Evolutionary conservation across 2,888 invertebrate genomes (phyloP).

Genomic region (Cheilosia pagana): DNA sequence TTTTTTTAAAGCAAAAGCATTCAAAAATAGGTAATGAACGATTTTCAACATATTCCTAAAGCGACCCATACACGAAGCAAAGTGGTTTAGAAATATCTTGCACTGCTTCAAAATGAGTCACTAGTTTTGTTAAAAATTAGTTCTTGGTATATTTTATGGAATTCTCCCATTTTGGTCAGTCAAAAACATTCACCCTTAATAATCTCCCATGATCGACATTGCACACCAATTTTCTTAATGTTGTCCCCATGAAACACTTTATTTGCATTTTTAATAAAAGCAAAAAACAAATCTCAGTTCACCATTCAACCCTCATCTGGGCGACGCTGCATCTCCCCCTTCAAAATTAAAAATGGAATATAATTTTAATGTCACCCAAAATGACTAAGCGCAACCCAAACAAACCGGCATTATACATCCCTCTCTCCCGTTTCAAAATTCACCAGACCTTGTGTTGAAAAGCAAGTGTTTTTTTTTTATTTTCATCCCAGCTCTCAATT

Average conservation of each 20-base stretch:
- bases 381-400: slow-evolving; percentile 42
- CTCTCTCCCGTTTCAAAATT: slow-evolving; percentile 21
- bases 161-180: too few species aligned
- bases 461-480: slow-evolving; percentile 34
- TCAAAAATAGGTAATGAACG: too few species aligned
- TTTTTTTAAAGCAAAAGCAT: too few species aligned
- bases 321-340: background rate
- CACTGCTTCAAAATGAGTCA: background rate
- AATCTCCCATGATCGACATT: background rate
- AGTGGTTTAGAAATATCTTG: too few species aligned
- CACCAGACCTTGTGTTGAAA: slow-evolving; percentile 46
- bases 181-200: too few species aligned
- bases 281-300: slow-evolving; percentile 7
- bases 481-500: slow-evolving; percentile 44
- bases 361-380: slow-evolving; percentile 59
- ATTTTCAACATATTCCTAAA: too few species aligned
- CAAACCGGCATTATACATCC: background rate
- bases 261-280: slow-evolving; percentile 28
- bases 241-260: slow-evolving; percentile 24
- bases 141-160: too few species aligned
- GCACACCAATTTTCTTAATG: background rate
- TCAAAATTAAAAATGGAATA: slow-evolving; percentile 11
- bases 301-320: slow-evolving; percentile 4
- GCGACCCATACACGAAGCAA: too few species aligned
- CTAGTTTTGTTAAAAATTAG: too few species aligned